Evolutionary conservation across 1,140 invertebrate genomes (phyloP), one percentile per base, ranked within the genome.

Genomic region (Drosophila auraria): DNA sequence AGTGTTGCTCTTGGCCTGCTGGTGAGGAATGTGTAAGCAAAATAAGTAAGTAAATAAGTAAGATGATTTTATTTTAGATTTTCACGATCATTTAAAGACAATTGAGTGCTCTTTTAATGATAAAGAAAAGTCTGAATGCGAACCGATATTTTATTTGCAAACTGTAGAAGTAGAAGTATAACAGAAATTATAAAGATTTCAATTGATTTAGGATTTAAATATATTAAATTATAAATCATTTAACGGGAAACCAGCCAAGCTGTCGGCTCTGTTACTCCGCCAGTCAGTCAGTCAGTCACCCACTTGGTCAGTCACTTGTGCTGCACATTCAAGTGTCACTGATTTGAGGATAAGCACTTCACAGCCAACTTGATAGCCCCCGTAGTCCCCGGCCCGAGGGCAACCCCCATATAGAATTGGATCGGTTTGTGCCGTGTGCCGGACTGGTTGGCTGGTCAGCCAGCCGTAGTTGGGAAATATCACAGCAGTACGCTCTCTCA

Each of bases 271-370:
- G 14, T 5, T 36, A 14, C 27, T 27, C 33, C 40, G 17, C 20
- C 49, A 73, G 53, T 30, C 64, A 65, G 59, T 69, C 78, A 80
- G 50, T 79, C 75, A 69, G 82, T 76, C 80, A 74, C 57, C 78
- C 82, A 80, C 82, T 89, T 90, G 86, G 86, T 89, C 86, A 90
- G 86, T 90, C 86, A 86, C 82, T 90, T 86, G 86, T 84, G 79
- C 86, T 90, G 86, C 86, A 89, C 86, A 89, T 84, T 89, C 82
- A 89, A 89, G 86, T 90, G 86, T 89, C 86, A 89, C 86, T 89
- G 86, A 89, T 89, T 89, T 89, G 87, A 89, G 84, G 86, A 90
- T 89, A 89, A 89, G 86, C 86, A 89, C 86, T 89, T 90, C 86
- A 90, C 82, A 90, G 82, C 82, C 84, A 89, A 89, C 84, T 90